Conservation (phyloP, 2,888 invertebrate genomes). For the Adelognathus sp. region DNA sequence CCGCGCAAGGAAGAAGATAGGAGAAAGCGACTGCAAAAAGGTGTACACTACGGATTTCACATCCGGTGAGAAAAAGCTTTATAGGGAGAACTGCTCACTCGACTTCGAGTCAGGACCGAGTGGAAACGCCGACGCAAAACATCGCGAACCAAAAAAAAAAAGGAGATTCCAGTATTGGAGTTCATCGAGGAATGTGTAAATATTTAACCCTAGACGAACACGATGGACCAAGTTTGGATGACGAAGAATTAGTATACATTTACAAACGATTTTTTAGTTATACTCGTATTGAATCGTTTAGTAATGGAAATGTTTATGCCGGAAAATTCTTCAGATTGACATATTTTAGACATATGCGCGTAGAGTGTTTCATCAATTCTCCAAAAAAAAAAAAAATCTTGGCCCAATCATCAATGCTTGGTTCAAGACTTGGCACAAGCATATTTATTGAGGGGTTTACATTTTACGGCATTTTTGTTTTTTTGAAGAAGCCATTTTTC, state of each 20-base stretch:
- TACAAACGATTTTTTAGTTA: neutral
- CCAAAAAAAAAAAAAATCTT: too few relatives aligned
- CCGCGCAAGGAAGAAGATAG: neutral
- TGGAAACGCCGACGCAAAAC: conserved; percentile 4
- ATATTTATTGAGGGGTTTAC: too few relatives aligned
- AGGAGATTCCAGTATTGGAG: neutral
- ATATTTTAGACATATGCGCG: neutral
- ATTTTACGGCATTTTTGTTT: too few relatives aligned
- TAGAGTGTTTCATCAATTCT: too few relatives aligned
- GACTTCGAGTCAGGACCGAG: neutral
- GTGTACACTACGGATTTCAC: conserved; percentile 34
- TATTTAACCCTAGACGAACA: neutral
- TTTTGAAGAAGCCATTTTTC: too few relatives aligned
- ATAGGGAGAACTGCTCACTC: conserved; percentile 27
- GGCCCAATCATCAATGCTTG: too few relatives aligned
- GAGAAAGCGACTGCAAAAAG: conserved; percentile 23
- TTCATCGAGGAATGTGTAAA: neutral
- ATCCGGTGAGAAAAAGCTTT: conserved; percentile 22
- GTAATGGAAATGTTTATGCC: neutral
- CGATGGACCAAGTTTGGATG: neutral
- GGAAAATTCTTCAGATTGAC: neutral
- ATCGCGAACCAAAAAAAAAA: neutral
- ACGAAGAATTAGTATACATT: neutral
- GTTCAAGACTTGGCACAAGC: too few relatives aligned
- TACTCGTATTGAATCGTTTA: neutral